Evolutionary conservation across 2,888 invertebrate genomes (phyloP).

Genomic region (Chymomyza fuscimana): DNA sequence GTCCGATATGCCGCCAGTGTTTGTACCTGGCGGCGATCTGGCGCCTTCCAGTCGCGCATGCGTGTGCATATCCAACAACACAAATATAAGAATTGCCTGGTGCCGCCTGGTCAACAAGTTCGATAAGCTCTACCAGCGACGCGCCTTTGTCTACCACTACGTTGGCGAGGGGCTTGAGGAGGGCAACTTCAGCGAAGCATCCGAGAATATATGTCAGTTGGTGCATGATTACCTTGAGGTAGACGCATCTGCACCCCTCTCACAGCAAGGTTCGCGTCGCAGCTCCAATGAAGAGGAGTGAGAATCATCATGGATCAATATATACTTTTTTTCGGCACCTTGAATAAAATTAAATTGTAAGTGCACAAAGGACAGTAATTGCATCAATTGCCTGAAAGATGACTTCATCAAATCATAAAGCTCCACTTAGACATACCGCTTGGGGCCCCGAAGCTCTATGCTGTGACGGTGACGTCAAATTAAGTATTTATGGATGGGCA

Average conservation of each 20-base stretch:
- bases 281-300: background rate
- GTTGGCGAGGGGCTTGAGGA: constrained; percentile 88
- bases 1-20: constrained; percentile 88
- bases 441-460: background rate
- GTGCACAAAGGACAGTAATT: background rate
- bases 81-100: constrained; percentile 91
- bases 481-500: constrained; percentile 64
- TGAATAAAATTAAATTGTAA: constrained; percentile 4
- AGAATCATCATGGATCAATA: background rate
- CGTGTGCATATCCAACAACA: constrained; percentile 91
- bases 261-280: background rate
- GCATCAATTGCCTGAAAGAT: constrained; percentile 18
- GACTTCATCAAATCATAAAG: constrained; percentile 36
- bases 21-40: constrained; percentile 87
- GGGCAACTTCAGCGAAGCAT: constrained; percentile 83
- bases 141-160: constrained; percentile 94
- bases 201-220: constrained; percentile 83
- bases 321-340: background rate
- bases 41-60: constrained; percentile 88
- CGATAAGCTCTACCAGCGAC: constrained; percentile 89
- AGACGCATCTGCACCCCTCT: constrained; percentile 76
- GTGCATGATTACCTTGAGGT: constrained; percentile 86
- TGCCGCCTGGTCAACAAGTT: constrained; percentile 88
- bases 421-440: background rate
- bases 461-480: constrained; percentile 54